phyloP scores from a whole-genome alignment of 2,797 vertebrate species.

The Poecilia picta region DNA sequence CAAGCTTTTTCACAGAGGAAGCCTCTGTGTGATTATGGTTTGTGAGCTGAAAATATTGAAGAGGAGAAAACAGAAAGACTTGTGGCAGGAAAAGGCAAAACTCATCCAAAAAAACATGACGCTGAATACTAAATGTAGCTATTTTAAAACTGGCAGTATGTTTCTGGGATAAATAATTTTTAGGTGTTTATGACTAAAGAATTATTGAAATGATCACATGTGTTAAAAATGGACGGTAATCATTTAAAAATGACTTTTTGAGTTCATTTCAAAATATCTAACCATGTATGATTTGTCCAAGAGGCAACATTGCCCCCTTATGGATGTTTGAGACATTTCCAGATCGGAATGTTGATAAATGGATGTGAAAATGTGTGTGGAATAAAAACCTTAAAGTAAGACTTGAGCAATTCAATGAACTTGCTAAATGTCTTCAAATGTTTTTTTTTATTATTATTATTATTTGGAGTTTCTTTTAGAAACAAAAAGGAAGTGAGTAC shows the following conservation, averaged over 20 bases:
- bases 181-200: background rate
- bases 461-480: background rate
- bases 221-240: conserved; percentile 22
- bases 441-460: too few relatives aligned
- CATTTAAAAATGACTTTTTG: conserved; percentile 10
- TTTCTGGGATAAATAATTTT: conserved; percentile 18
- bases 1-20: conserved; percentile 58
- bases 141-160: background rate
- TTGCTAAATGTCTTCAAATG: background rate
- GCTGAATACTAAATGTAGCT: background rate
- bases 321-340: conserved; percentile 28
- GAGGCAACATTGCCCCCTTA: conserved; percentile 51
- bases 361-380: background rate
- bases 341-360: background rate
- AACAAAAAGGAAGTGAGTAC: background rate
- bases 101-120: background rate
- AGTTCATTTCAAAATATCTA: conserved; percentile 10
- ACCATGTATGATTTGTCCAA: background rate
- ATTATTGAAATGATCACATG: conserved; percentile 13
- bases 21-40: conserved; percentile 50
- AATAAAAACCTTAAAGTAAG: background rate
- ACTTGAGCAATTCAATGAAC: background rate
- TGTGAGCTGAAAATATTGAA: conserved; percentile 39
- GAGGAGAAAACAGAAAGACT: conserved; percentile 32
- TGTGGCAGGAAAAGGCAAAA: background rate